Base-by-base conservation (phyloP, 2,113 vertebrate genomes). In the Pimephales promelas region DNA sequence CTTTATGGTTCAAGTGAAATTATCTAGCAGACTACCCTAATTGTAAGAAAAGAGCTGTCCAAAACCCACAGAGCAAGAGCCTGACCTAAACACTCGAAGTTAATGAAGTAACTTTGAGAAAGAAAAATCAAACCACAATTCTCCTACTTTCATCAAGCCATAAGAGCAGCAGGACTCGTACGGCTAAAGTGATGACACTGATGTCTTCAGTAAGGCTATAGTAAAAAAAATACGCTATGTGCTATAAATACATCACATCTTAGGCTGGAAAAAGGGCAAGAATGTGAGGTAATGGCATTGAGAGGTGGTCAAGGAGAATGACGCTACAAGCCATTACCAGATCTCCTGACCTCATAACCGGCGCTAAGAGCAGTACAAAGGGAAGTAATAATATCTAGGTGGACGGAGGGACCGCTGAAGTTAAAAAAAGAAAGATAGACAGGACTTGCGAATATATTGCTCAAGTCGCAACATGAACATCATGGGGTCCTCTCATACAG, bases 11-110 rank as follows among this genome's bases (percentile, higher is more conserved):
- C 5, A 79, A 45, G 26, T 13, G 0, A 79, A 79, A 79, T 49
- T n/a, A 79, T 64, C 43, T 49, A 49, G 59, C 1, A 5, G 11
- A 79, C 40, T 18, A 22, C 26, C 40, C 26, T 79, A 79, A 66
- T 66, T 79, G 59, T 66, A n/a, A 22, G 59, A 79, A 79, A 79
- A 79, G 26, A 49, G 72, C 78, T 66, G 78, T 79, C 78, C 59
- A 79, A 43, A 79, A 62, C 34, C 43, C 61, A 22, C 1, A 6
- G 28, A 79, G 59, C 78, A 31, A 47, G 43, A 66, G 59, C 77
- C 34, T 43, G 54, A 40, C 36, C 59, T 52, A 52, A 79, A 6
- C 2, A 24, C 40, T 11, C 59, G 8, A 34, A 79, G 26, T 31
- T 79, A 79, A 62, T n/a, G 9, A 61, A 22, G 36, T 45, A 43